phyloP scores from a whole-genome alignment of 2,113 vertebrate genomes.

The Phrynosoma blainvillii region DNA sequence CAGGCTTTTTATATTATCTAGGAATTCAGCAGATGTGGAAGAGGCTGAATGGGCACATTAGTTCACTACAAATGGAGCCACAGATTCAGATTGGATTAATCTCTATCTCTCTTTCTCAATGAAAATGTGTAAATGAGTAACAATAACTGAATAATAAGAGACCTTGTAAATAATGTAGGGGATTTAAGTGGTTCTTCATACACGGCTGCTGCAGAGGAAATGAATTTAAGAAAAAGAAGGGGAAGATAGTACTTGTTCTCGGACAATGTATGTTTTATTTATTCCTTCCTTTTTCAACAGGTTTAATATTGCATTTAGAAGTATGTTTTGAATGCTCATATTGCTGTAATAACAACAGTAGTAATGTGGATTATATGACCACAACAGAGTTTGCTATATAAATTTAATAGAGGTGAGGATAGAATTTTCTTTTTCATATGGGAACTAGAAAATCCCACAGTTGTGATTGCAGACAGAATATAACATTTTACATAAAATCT shows the following conservation, averaged over 20 bases:
- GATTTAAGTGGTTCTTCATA: slow-evolving; percentile 61
- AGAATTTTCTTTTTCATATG: not conserved
- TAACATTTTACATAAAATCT: not conserved
- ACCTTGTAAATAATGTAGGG: slow-evolving; percentile 71
- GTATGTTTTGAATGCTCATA: not conserved
- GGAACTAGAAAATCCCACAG: not conserved
- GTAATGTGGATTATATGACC: not conserved
- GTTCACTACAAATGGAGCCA: slow-evolving; percentile 62
- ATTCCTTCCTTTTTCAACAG: slow-evolving; percentile 14
- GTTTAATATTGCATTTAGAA: not conserved
- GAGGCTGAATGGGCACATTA: slow-evolving; percentile 69
- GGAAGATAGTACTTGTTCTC: slow-evolving; percentile 48
- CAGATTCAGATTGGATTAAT: slow-evolving; percentile 67
- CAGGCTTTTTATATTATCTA: not conserved
- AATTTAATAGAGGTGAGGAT: not conserved
- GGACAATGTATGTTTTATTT: slow-evolving; percentile 45
- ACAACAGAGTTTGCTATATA: not conserved
- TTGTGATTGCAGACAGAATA: not conserved
- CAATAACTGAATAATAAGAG: slow-evolving; percentile 70
- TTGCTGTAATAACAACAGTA: not conserved
- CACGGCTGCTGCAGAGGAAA: slow-evolving; percentile 56
- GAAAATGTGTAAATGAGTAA: slow-evolving; percentile 61
- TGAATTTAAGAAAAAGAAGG: slow-evolving; percentile 38
- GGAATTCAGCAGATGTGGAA: slow-evolving; percentile 67
- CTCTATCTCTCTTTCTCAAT: slow-evolving; percentile 58